Evolutionary conservation across 2,797 vertebrate genomes (phyloP), one percentile per base, ranked within the genome.

Genomic region (Myotis myotis): DNA sequence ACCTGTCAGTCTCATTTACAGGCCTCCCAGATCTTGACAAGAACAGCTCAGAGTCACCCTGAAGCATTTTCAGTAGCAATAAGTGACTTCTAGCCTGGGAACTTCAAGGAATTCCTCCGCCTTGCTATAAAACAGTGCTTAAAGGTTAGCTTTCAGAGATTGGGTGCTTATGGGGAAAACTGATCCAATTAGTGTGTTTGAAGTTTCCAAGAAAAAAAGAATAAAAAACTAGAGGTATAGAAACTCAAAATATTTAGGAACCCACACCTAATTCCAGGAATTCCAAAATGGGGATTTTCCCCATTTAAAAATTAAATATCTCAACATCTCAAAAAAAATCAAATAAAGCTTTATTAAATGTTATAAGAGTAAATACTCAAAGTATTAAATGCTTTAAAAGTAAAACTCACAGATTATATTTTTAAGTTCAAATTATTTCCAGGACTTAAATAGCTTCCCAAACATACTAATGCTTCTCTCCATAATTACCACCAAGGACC

Each of bases 81-180:
- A 75, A 66, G 62, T 55, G 20, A 7, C 66, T 90, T 88, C 57
- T 33, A 84, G 85, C 66, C 66, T 68, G 62, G 8, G 44, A 95
- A 93, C 70, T 44, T 92, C 74, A 95, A 86, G 93, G 64, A 92
- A 96, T 83, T 87, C 88, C 82, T 94, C 71, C 70, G 80, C 92
- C 88, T 66, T 74, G n/a, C 38, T 81, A 20, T 85, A 95, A 91
- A 95, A 93, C 9, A 51, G 10, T 68, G 22, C 57, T 84, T 80
- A 78, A 80, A 94, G 71, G 23, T 82, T 93, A 80, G 10, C 72
- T 30, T 79, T 93, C 23, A 38, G 85, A 86, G 70, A 89, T 36
- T 71, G 76, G 57, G 41, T 85, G 64, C 49, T 92, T 62, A 64
- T 68, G 81, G 92, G n/a, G n/a, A 83, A 91, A 89, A 82, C 6